phyloP scores from a whole-genome alignment of 2,797 vertebrate species.

The Corythornis leucogaster region DNA sequence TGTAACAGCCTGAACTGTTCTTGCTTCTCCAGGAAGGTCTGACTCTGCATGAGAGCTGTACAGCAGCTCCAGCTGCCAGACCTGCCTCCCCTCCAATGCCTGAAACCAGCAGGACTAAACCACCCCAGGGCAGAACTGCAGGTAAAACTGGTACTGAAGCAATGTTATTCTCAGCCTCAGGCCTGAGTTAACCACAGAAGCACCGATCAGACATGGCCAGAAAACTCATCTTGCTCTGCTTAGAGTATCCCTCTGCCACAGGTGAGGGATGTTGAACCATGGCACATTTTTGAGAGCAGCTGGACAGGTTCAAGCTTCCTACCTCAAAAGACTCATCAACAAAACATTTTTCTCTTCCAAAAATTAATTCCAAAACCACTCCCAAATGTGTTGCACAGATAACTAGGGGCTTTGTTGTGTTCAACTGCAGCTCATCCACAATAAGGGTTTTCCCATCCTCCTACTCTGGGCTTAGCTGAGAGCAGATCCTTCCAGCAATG shows the following conservation, averaged over 20 bases:
- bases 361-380: neutral
- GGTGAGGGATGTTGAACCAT: neutral
- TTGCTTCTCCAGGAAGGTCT: neutral
- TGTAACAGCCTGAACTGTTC: neutral
- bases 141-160: neutral
- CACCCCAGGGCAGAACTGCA: neutral
- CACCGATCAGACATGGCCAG: fast-evolving
- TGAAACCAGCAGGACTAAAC: neutral
- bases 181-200: neutral
- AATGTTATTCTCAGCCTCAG: neutral
- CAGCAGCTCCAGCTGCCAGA: neutral
- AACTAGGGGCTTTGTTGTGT: neutral
- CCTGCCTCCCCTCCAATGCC: neutral
- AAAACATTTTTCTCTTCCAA: neutral
- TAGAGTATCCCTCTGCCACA: neutral
- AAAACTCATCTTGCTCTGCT: neutral
- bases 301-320: fast-evolving
- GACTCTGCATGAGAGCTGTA: neutral
- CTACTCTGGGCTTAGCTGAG: neutral
- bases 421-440: neutral
- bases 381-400: neutral
- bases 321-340: neutral
- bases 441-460: neutral
- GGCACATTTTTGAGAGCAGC: neutral
- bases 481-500: neutral